Percentiles rank a stretch among this genome's conserved stretches.
These are phyloP conservation scores for Hypsopygia costalis DNA, from an alignment of 2,888 invertebrate species.

Conservation along the genomic window DNA sequence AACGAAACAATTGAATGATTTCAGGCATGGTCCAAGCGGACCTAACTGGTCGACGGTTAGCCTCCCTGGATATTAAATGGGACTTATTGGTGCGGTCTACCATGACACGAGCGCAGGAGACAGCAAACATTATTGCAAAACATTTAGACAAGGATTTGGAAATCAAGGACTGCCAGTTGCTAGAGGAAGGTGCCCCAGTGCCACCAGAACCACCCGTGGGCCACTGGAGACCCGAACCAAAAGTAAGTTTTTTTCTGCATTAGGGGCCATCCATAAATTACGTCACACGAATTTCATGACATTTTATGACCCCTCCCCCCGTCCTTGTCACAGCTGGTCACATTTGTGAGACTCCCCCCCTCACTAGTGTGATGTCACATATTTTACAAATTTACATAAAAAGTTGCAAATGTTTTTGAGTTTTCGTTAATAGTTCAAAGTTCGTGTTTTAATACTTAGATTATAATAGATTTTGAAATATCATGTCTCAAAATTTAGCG, in stretches of 20 bases:
- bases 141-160: constrained; percentile 81
- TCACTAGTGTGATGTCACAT: too few species aligned
- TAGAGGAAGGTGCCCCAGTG: constrained; percentile 97
- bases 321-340: too few species aligned
- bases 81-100: constrained; percentile 91
- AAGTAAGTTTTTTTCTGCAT: constrained; percentile 43
- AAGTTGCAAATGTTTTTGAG: too few species aligned
- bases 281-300: too few species aligned
- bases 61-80: constrained; percentile 88
- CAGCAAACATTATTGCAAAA: constrained; percentile 89
- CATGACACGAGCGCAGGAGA: constrained; percentile 96
- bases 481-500: too few species aligned
- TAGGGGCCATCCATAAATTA: too few species aligned
- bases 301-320: too few species aligned
- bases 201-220: constrained; percentile 95
- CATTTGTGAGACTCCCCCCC: too few species aligned
- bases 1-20: neutral
- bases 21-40: constrained; percentile 92
- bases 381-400: too few species aligned
- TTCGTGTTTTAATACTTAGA: too few species aligned
- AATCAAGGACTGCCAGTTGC: constrained; percentile 84
- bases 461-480: too few species aligned
- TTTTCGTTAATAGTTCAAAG: too few species aligned
- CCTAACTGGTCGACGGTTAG: constrained; percentile 90
- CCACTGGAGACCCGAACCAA: constrained; percentile 90